Evolutionary conservation across 2,888 invertebrate species (phyloP), one percentile per base, ranked within the genome.

Genomic region (Agonopterix subpropinquella): DNA sequence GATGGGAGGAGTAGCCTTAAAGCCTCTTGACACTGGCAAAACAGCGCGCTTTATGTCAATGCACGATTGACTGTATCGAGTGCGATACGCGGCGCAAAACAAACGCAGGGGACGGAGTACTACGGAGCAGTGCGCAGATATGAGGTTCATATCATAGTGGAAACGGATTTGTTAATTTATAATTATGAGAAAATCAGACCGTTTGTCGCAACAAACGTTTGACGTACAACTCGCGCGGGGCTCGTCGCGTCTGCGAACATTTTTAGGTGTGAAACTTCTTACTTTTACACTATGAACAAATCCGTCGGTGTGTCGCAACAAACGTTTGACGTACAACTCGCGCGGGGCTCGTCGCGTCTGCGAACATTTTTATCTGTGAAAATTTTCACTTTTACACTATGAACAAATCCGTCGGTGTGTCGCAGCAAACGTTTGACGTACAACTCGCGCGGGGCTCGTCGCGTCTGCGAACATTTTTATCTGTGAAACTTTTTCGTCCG

Each of bases 241-340:
- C 45, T 45, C n/a, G 47, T 44, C 10, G 36, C 18, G 48, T 48
- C 54, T 39, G 15, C 9, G 10, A 37, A 42, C 43, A 44, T 57
- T 58, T 62, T 62, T 62, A 56, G 56, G 47, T 52, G 47, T 56
- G 51, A 53, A 61, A 62, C 50, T 59, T 62, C 52, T 15, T 4
- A 3, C 28, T 28, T 28, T 28, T 5, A 28, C 5, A 5, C 28
- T 13, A 13, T 13, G 13, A 13, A 13, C 37, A 37, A 37, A 36
- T 44, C 36, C 5, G 44, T 4, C 44, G 36, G 45, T 46, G 41
- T 46, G 11, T 46, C 39, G 1, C 13, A 28, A 8, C 42, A 4
- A 41, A 36, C 42, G 36, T 47, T 47, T 47, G 47, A 47, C 47
- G 42, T 28, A 46, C 35, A 35, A 42, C 47, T 36, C 47, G 42